Percentiles rank a stretch among this genome's conserved stretches.
Evolutionary conservation across 2,888 invertebrate species (phyloP).

Genomic region (Caenorhabditis imperialis): DNA sequence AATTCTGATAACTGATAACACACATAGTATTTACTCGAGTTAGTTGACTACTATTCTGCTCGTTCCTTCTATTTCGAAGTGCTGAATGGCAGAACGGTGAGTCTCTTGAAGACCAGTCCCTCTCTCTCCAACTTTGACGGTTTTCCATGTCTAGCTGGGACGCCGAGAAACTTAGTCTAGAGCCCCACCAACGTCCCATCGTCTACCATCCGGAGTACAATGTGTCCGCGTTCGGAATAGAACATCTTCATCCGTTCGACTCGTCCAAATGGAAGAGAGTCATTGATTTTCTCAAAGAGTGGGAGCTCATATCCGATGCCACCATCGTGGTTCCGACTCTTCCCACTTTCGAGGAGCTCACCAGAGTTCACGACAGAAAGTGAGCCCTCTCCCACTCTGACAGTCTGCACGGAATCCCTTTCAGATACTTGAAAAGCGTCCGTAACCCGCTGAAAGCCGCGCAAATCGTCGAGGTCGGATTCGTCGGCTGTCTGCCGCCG

Average conservation of each 20-base stretch:
- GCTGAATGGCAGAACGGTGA: slow-evolving; percentile 38
- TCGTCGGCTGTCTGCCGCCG: slow-evolving; percentile 27
- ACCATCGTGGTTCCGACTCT: slow-evolving; percentile 84
- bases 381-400: too few relatives aligned
- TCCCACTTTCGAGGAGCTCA: slow-evolving; percentile 84
- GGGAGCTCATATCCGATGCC: slow-evolving; percentile 83
- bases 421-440: slow-evolving; percentile 42
- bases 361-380: slow-evolving; percentile 85
- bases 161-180: slow-evolving; percentile 3
- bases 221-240: slow-evolving; percentile 87
- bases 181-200: slow-evolving; percentile 81
- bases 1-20: slow-evolving; percentile 38
- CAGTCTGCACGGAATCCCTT: too few relatives aligned
- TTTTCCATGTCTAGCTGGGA: not conserved
- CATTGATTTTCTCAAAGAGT: slow-evolving; percentile 80
- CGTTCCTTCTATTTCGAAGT: slow-evolving; percentile 1
- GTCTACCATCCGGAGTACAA: slow-evolving; percentile 87
- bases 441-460: slow-evolving; percentile 36
- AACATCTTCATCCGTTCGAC: slow-evolving; percentile 90
- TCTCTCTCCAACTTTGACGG: not conserved
- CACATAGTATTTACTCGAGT: slow-evolving; percentile 11
- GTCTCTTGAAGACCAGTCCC: not conserved
- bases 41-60: slow-evolving; percentile 10
- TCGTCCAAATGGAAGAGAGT: slow-evolving; percentile 89
- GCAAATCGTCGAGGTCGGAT: slow-evolving; percentile 37